Percentiles rank a stretch among this genome's conserved stretches.
phyloP scores from a whole-genome alignment of 2,888 invertebrate genomes.

The Chesias legatella region DNA sequence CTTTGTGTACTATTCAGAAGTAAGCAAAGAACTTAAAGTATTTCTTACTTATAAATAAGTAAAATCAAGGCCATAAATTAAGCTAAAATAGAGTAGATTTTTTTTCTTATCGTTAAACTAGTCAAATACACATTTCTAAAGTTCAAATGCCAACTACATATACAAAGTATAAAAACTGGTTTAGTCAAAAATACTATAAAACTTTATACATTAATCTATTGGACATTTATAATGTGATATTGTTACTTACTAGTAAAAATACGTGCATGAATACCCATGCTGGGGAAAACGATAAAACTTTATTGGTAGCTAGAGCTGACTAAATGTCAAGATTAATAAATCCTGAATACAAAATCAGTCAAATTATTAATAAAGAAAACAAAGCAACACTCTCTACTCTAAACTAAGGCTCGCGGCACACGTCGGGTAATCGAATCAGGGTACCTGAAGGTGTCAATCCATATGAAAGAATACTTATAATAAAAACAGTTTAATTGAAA shows the following conservation, averaged over 20 bases:
- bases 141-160: too few species aligned
- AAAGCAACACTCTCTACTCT: conserved; percentile 20
- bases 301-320: conserved; percentile 32
- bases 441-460: too few species aligned
- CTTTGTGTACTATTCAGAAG: too few species aligned
- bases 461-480: too few species aligned
- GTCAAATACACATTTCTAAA: too few species aligned
- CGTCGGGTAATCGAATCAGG: too few species aligned
- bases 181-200: too few species aligned
- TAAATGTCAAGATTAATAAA: too few species aligned
- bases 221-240: conserved; percentile 28
- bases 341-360: conserved; percentile 16
- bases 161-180: conserved; percentile 2
- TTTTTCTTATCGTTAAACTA: too few species aligned
- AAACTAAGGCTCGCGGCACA: too few species aligned
- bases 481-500: too few species aligned
- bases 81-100: conserved; percentile 17
- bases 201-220: conserved; percentile 20
- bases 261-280: conserved; percentile 41
- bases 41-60: neutral
- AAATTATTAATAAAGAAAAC: conserved; percentile 27
- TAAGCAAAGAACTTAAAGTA: neutral
- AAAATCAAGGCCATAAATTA: conserved; percentile 2
- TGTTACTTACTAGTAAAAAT: conserved; percentile 31
- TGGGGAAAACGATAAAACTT: conserved; percentile 30